Base-by-base conservation (phyloP, 2,797 vertebrate genomes). In the Platalea minor region DNA sequence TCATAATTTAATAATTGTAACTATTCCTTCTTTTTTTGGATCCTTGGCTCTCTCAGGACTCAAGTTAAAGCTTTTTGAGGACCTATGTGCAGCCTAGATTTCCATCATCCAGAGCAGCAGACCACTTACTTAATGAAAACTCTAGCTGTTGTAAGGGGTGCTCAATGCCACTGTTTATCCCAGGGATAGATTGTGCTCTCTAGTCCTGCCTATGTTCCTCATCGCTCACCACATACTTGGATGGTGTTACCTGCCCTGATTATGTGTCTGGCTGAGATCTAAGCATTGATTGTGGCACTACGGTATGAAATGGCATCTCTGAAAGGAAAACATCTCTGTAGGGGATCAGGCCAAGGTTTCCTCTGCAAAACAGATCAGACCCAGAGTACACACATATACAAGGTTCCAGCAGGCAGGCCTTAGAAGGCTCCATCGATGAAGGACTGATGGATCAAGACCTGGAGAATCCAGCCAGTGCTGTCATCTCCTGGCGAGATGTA, bases 181-280 rank as follows among this genome's bases (percentile, higher is more conserved):
- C n/a, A 50, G 16, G 29, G 10, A n/a, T 18, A 10, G 26, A 31
- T 9, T 43, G 24, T n/a, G 11, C 5, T 69, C 10, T 41, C 23
- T 48, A 0, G 23, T 69, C 24, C 45, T 72, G 23, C 5, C 20
- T 13, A 1, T 0, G 0, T 7, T 73, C 20, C 39, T 74, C 53
- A 7, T 9, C 33, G 61, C 26, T 74, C 48, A 39, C 0, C 1
- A 16, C 0, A 0, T 17, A 24, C 4, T 1, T 50, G 50, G 16
- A 54, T 33, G 20, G 3, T 48, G 63, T 54, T 50, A 19, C 33
- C 41, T 35, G 20, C 29, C 13, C 18, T 43, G 23, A 4, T 17
- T 19, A 7, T 0, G 0, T 8, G 6, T 56, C 65, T 67, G 20
- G 23, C 33, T 57, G 59, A 78, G 51, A 65, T 28, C 31, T 2